Conservation (phyloP, 1,140 invertebrate genomes). For the Leptonema lineaticorne region DNA sequence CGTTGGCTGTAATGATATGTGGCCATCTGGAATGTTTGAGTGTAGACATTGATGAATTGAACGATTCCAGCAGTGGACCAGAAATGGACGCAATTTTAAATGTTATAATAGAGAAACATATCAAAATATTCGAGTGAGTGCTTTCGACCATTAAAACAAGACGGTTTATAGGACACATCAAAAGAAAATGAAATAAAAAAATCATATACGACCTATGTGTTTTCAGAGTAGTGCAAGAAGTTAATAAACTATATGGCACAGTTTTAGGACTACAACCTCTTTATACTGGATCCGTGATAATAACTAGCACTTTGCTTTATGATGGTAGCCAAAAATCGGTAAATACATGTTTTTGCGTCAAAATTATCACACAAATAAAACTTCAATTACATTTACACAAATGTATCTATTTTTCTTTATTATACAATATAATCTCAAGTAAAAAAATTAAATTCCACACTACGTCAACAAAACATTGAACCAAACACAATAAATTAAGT, state of each 20-base stretch:
- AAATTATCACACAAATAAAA: neutral
- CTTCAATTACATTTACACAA: too few species aligned
- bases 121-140: conserved; percentile 33
- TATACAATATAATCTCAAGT: neutral
- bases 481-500: neutral
- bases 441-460: conserved; percentile 2
- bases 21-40: conserved; percentile 34
- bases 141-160: neutral
- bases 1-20: conserved; percentile 31
- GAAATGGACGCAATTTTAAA: conserved; percentile 7
- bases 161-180: neutral
- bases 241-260: conserved; percentile 26
- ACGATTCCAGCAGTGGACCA: neutral
- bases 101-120: conserved; percentile 27
- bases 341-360: neutral
- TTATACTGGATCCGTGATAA: conserved; percentile 35
- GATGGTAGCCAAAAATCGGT: conserved; percentile 38
- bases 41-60: conserved; percentile 20
- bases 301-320: conserved; percentile 34
- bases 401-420: too few species aligned
- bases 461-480: neutral
- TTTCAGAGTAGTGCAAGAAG: conserved; percentile 27
- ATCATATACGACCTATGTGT: neutral
- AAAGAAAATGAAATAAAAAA: neutral
- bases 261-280: conserved; percentile 34